Evolutionary conservation across 2,888 invertebrate species (phyloP).

Genomic region (Junonia oenone): DNA sequence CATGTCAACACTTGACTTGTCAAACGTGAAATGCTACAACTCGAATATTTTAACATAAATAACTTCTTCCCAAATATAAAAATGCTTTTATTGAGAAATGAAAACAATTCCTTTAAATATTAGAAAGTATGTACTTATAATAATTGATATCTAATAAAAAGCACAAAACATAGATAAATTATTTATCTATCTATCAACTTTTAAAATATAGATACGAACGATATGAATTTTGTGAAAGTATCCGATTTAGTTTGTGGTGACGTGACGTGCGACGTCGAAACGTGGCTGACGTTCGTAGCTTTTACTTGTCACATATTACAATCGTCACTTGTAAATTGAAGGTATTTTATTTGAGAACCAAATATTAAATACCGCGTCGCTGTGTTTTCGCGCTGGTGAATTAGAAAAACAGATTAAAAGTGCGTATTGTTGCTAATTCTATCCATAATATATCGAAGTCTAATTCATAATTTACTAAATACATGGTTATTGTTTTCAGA

Average conservation of each 20-base stretch:
- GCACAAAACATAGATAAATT: no score
- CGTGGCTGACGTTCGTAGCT: constrained; percentile 70
- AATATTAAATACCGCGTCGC: constrained; percentile 10
- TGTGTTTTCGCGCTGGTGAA: background rate
- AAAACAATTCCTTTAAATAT: no score
- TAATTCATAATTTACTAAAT: background rate
- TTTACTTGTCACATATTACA: constrained; percentile 41
- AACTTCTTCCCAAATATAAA: no score
- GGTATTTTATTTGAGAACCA: constrained; percentile 15
- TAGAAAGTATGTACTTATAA: no score
- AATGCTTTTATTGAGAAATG: no score
- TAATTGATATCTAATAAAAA: no score
- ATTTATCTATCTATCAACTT: no score
- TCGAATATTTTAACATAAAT: no score
- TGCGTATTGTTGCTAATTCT: constrained; percentile 21
- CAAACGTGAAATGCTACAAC: no score
- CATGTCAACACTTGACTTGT: no score
- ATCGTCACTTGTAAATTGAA: constrained; percentile 28
- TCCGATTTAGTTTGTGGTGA: constrained; percentile 53
- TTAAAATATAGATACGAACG: background rate
- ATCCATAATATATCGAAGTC: background rate
- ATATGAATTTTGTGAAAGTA: constrained; percentile 25
- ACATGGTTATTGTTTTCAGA: constrained; percentile 46
- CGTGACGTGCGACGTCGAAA: constrained; percentile 63
- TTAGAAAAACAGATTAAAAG: constrained; percentile 23